Evolutionary conservation across 2,797 vertebrate species (phyloP), one percentile per base, ranked within the genome.

Genomic region (Muscicapa comitata): DNA sequence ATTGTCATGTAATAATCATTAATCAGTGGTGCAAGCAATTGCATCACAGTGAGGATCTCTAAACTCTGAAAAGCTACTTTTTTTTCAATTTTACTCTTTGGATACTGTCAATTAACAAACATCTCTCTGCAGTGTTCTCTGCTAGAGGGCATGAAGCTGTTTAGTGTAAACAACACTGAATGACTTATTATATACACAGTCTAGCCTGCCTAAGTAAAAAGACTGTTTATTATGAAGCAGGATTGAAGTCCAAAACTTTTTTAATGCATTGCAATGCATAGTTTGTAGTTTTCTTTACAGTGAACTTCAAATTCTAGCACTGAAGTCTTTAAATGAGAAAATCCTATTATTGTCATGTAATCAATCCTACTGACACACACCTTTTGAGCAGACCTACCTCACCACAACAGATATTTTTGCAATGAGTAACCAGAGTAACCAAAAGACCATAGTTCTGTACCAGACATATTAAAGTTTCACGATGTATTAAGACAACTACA

Each of bases 111-210:
- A 29, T 26, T 45, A 86, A 33, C 7, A 51, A 62, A 75, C 1
- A 18, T 4, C 37, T 66, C 45, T 42, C 4, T 10, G 5, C 51
- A 71, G 15, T 28, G 26, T 35, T 93, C 71, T 71, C 57, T 10
- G 9, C 75, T 37, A 55, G 2, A 13, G 33, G 54, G 23, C 47
- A 58, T 5, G 7, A 18, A 50, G 6, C 17, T 94, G 68, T 96
- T 97, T 95, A 90, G 29, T 79, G 90, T 95, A 96, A 97, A 95
- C 88, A 90, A 1, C 50, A 28, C 4, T 0, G 14, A 86, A 43
- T 2, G 13, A 80, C 50, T 81, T 86, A 40, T 48, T 80, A 51
- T 31, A 51, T 7, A 86, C 31, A 80, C 42, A 90, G 70, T 14
- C 35, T 45, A 63, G 29, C 17, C 29, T 54, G 15, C 38, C 51